Evolutionary conservation across 2,113 vertebrate species (phyloP).

Genomic region (Maccullochella peelii): DNA sequence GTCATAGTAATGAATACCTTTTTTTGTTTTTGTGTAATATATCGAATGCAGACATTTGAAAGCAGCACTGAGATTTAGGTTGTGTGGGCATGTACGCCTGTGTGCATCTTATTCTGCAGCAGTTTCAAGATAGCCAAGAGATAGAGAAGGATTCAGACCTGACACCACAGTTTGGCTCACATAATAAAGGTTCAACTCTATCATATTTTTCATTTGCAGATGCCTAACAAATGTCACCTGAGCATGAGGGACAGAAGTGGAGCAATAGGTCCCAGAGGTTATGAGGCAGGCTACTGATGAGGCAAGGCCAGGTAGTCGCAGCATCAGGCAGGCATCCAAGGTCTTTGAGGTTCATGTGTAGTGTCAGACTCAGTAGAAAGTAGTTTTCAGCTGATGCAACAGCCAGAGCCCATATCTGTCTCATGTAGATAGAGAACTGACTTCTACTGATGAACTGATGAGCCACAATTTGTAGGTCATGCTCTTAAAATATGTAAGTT

Average conservation of each 20-base stretch:
- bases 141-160: conserved; percentile 4
- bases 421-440: too few relatives aligned
- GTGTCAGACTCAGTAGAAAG: neutral
- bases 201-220: neutral
- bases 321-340: neutral
- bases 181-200: neutral
- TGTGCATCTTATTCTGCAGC: neutral
- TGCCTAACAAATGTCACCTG: neutral
- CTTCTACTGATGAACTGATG: neutral
- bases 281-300: neutral
- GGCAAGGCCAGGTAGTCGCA: neutral
- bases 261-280: neutral
- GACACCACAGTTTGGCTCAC: neutral
- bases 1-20: neutral
- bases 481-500: neutral
- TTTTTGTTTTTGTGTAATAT: neutral
- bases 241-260: neutral
- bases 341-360: neutral
- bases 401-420: too few relatives aligned
- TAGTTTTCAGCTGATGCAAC: neutral
- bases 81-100: conserved; percentile 9
- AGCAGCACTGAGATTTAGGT: neutral
- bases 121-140: neutral
- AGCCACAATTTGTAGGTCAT: neutral
- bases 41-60: neutral